Conservation (phyloP, 2,888 invertebrate genomes). For the Pseudococcus longispinus region DNA sequence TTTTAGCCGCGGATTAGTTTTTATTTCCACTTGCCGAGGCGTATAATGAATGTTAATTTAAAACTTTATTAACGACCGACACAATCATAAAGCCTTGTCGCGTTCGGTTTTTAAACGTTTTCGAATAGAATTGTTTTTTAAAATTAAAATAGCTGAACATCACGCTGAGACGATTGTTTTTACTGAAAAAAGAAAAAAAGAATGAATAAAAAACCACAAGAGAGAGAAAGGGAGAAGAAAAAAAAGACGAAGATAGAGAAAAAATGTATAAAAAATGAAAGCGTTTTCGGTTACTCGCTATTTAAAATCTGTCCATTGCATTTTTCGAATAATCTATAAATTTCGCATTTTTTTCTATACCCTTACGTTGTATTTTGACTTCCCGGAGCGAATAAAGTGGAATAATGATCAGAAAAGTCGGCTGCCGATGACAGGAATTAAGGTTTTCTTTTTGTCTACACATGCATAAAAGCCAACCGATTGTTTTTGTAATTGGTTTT, state of each 20-base stretch:
- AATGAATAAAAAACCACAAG: no score
- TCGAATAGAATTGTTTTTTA: conserved; percentile 7
- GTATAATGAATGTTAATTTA: conserved; percentile 40
- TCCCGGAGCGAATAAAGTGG: conserved; percentile 44
- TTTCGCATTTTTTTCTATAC: conserved; percentile 8
- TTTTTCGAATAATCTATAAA: conserved; percentile 45
- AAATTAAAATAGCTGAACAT: conserved; percentile 39
- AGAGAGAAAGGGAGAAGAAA: not conserved
- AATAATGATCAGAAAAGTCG: conserved; percentile 39
- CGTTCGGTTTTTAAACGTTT: conserved; percentile 23
- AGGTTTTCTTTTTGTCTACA: conserved; percentile 42
- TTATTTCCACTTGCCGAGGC: conserved; percentile 6
- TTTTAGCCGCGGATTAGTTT: conserved; percentile 3
- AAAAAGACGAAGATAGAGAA: not conserved
- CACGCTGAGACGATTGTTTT: conserved; percentile 46
- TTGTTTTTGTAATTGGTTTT: conserved; percentile 45
- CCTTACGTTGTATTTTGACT: conserved; percentile 19
- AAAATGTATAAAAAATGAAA: not conserved
- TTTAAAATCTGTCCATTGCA: conserved; percentile 42
- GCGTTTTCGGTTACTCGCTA: not conserved
- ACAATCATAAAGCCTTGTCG: conserved; percentile 25
- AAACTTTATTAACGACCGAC: conserved; percentile 41
- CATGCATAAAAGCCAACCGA: conserved; percentile 28
- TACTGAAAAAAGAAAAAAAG: not conserved
- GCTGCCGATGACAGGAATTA: conserved; percentile 31